Evolutionary conservation across 2,888 invertebrate species (phyloP), one percentile per base, ranked within the genome.

Genomic region (Gibbula magus): DNA sequence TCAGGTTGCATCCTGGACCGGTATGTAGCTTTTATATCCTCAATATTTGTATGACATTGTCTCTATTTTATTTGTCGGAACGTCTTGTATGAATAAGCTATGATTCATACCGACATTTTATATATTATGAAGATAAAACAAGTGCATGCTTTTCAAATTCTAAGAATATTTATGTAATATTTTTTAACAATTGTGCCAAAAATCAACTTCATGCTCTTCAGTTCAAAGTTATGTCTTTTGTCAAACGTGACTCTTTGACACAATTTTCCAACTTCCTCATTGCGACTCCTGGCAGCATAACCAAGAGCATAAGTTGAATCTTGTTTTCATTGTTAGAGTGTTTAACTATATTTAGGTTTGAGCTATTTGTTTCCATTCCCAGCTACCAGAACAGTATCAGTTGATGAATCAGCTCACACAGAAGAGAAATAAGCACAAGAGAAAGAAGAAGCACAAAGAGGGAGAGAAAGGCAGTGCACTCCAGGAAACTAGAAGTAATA

Each of bases 351-450:
- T 8, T 45, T 8, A 45, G 10, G 13, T 45, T 45, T 45, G 5
- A 13, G 13, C 10, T 73, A 2, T 73, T 66, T 73, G 52, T 67
- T 25, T 81, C 79, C 79, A 70, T 83, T 93, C 93, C 22, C 90
- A 96, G 95, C 94, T 98, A 86, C 98, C 98, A 22, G 98, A 98
- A 93, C 98, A 98, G 93, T 98, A 98, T 93, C 95, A 98, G 86
- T 96, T 97, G 93, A 96, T 97, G 90, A 98, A 96, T 94, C 96
- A 97, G 89, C 95, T 96, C 85, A 97, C 98, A 53, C 96, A 96
- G 90, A 97, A 97, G 92, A 96, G 97, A 93, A 98, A 98, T 91
- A 98, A 97, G 91, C 97, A 98, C 93, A 98, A 98, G 92, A 98
- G 98, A 94, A 97, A 97, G 92, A 97, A 91, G 79, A 45, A 45